These are phyloP conservation scores for Cepaea nemoralis DNA, from an alignment of 1,140 invertebrate genomes.

Conservation along the genomic window DNA sequence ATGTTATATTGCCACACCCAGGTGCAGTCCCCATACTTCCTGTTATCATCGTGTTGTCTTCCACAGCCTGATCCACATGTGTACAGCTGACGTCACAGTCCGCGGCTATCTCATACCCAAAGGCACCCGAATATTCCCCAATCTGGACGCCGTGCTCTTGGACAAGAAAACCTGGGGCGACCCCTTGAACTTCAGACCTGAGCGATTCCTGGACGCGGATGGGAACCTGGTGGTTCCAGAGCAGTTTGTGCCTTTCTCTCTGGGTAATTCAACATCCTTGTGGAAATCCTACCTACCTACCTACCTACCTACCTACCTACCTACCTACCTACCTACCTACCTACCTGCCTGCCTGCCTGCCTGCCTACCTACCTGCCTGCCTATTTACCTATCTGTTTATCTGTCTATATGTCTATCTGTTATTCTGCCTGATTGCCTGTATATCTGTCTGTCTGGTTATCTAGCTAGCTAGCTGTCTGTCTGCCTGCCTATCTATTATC, in stretches of 20 bases:
- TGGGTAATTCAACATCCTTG: no score
- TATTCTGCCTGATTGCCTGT: background rate
- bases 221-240: slow-evolving; percentile 52
- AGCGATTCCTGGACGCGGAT: slow-evolving; percentile 73
- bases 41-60: no score
- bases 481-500: no score
- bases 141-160: slow-evolving; percentile 56
- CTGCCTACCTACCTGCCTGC: background rate
- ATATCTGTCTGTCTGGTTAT: background rate
- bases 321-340: background rate
- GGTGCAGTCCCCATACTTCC: no score
- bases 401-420: background rate
- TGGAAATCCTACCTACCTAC: no score
- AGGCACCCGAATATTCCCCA: slow-evolving; percentile 58
- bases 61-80: background rate
- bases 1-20: no score
- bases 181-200: slow-evolving; percentile 79
- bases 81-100: slow-evolving; percentile 49
- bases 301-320: background rate
- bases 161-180: slow-evolving; percentile 76
- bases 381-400: background rate
- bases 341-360: background rate
- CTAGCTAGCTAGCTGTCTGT: background rate
- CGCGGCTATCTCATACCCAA: slow-evolving; percentile 62
- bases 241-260: slow-evolving; percentile 34